These are phyloP conservation scores for Hyaena hyaena DNA, from an alignment of 2,113 vertebrate genomes.

Conservation along the genomic window DNA sequence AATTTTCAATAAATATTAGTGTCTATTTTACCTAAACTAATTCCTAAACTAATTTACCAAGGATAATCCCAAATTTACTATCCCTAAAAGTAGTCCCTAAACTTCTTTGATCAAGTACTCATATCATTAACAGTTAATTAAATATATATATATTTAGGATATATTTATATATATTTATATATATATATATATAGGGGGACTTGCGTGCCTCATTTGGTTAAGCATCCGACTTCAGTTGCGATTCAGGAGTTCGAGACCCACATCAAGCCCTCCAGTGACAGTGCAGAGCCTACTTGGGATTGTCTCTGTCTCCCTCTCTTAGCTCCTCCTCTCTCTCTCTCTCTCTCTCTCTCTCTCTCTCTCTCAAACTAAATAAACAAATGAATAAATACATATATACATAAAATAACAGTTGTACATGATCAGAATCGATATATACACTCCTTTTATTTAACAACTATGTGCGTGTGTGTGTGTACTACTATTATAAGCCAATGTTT, in stretches of 20 bases:
- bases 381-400: no score
- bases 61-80: neutral
- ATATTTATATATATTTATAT: neutral
- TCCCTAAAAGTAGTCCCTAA: neutral
- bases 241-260: no score
- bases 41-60: neutral
- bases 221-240: no score
- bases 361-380: no score
- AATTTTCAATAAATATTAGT: neutral
- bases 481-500: neutral
- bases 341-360: no score
- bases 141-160: neutral
- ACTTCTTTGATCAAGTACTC: neutral
- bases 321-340: no score
- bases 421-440: neutral
- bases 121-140: neutral
- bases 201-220: no score
- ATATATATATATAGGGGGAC: neutral
- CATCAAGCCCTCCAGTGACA: no score
- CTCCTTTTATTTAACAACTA: neutral
- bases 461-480: neutral
- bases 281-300: no score
- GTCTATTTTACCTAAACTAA: neutral
- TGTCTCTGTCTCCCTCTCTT: no score
- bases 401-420: neutral